These are phyloP conservation scores for Drosophila orosa DNA, from an alignment of 1,140 invertebrate genomes.

Conservation along the genomic window DNA sequence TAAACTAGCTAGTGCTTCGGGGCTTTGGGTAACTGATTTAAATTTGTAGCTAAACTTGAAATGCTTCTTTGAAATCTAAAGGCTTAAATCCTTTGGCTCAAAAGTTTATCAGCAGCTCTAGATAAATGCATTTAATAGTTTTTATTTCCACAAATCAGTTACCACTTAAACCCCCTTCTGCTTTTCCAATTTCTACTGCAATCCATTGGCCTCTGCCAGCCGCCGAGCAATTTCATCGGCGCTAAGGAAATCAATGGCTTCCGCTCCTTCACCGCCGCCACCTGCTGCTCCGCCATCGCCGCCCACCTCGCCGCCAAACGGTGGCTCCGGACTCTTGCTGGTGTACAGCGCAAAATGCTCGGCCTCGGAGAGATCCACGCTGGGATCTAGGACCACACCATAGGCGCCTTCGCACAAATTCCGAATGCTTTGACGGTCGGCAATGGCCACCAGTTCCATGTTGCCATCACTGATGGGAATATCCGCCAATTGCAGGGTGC, in stretches of 20 bases:
- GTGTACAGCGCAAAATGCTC: constrained; percentile 94
- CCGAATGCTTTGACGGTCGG: constrained; percentile 79
- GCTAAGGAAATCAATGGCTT: constrained; percentile 86
- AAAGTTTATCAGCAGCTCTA: neutral
- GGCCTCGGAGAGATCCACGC: constrained; percentile 90
- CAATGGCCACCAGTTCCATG: constrained; percentile 83
- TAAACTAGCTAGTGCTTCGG: constrained; percentile 28
- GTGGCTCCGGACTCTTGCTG: constrained; percentile 91
- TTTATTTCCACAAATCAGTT: constrained; percentile 7
- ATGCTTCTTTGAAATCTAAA: neutral
- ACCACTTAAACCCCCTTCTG: neutral
- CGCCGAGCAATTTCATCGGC: constrained; percentile 77
- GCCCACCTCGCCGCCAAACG: constrained; percentile 92
- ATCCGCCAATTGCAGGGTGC: constrained; percentile 81
- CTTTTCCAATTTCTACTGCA: constrained; percentile 38
- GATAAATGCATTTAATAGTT: neutral
- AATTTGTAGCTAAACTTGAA: neutral
- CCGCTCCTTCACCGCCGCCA: constrained; percentile 79
- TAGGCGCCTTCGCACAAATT: constrained; percentile 81
- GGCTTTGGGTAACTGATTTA: constrained; percentile 20
- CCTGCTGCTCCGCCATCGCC: constrained; percentile 86
- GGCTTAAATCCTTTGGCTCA: neutral
- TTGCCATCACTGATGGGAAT: constrained; percentile 82
- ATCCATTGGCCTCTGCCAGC: constrained; percentile 73
- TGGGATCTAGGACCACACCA: constrained; percentile 80